phyloP scores from a whole-genome alignment of 1,140 invertebrate species.

The Bilobella aurantiaca region DNA sequence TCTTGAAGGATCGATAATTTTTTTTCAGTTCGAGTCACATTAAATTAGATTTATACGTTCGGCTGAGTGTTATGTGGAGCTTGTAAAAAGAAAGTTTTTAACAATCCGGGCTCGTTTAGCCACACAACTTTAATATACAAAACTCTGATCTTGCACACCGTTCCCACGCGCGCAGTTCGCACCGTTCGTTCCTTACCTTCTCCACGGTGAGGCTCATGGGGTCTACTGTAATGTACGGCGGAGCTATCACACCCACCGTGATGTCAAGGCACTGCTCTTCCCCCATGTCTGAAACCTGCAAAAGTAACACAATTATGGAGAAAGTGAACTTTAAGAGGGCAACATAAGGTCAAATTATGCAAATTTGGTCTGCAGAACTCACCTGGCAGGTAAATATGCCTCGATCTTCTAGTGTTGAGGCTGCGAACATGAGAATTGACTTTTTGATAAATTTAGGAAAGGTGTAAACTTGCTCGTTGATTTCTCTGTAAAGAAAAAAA shows the following conservation, averaged over 20 bases:
- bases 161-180: too few relatives aligned
- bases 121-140: too few relatives aligned
- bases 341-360: too few relatives aligned
- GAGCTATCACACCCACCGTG: constrained; percentile 18
- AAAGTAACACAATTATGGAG: background rate
- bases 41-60: background rate
- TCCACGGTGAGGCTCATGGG: constrained; percentile 8
- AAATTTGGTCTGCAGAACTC: too few relatives aligned
- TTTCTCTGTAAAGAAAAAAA: constrained; percentile 1
- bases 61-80: background rate
- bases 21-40: background rate
- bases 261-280: constrained; percentile 20
- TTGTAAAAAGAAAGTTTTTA: constrained; percentile 9
- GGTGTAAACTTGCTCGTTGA: background rate
- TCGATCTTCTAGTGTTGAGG: constrained; percentile 11
- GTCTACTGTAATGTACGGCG: constrained; percentile 19
- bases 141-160: too few relatives aligned
- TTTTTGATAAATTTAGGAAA: constrained; percentile 2
- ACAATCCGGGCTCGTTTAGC: constrained; percentile 5
- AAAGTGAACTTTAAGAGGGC: too few relatives aligned
- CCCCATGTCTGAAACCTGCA: constrained; percentile 22
- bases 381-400: constrained; percentile 29
- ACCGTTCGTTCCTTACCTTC: background rate
- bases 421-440: constrained; percentile 21
- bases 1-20: too few relatives aligned